phyloP scores from a whole-genome alignment of 2,113 vertebrate genomes.

The Motacilla tschutschensis region DNA sequence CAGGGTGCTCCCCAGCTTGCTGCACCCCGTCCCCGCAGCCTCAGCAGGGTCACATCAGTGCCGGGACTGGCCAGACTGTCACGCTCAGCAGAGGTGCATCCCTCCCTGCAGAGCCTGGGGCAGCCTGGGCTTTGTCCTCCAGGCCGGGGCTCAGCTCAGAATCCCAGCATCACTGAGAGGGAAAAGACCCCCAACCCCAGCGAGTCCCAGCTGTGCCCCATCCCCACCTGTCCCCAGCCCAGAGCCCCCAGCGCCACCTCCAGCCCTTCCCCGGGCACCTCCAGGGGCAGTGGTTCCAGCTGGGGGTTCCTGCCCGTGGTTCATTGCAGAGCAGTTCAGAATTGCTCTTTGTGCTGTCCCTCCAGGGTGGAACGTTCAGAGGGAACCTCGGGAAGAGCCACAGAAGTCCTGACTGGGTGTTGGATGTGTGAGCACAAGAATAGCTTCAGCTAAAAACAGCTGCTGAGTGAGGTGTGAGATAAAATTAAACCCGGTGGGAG shows the following conservation, averaged over 20 bases:
- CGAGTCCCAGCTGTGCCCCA: fast-evolving
- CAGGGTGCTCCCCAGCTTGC: background rate
- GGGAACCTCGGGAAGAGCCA: background rate
- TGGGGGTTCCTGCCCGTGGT: background rate
- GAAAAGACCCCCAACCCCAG: fast-evolving
- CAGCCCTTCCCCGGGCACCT: background rate
- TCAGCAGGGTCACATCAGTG: background rate
- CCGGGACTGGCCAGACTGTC: background rate
- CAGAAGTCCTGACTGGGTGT: background rate
- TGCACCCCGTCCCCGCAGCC: background rate
- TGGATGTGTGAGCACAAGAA: background rate
- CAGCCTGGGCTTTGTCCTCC: background rate
- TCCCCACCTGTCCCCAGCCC: background rate
- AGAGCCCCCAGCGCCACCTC: background rate
- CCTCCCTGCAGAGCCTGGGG: too few species aligned
- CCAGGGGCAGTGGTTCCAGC: background rate
- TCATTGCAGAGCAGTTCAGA: background rate
- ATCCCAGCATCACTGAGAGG: background rate
- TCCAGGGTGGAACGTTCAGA: background rate
- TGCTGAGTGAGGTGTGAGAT: background rate
- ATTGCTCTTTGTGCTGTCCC: background rate
- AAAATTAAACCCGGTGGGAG: background rate
- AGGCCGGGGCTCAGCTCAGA: fast-evolving
- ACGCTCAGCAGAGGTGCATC: too few species aligned
- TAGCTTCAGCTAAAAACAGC: background rate